Evolutionary conservation across 2,113 vertebrate genomes (phyloP).

Genomic region (Chloropsis cyanopogon): DNA sequence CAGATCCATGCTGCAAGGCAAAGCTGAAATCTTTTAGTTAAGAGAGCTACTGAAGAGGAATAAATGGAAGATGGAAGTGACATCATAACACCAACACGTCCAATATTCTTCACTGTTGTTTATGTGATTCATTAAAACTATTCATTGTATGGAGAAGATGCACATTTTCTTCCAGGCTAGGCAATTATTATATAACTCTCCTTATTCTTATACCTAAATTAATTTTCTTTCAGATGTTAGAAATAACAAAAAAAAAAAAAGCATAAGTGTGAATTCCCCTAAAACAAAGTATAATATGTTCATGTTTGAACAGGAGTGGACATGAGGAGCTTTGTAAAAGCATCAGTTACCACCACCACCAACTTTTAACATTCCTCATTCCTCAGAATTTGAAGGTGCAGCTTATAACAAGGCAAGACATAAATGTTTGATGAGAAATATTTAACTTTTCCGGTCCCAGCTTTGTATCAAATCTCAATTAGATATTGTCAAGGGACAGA

Average conservation of each 20-base stretch:
- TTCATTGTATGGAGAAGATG: not conserved
- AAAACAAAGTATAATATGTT: not conserved
- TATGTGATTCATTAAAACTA: not conserved
- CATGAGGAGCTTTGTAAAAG: not conserved
- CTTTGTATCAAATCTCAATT: not conserved
- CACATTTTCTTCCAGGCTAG: not conserved
- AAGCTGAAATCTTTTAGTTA: conserved; percentile 26
- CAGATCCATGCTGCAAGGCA: conserved; percentile 27
- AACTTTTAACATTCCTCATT: not conserved
- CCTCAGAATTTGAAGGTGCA: not conserved
- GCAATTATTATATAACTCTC: not conserved
- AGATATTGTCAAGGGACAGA: not conserved
- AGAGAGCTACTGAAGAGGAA: not conserved
- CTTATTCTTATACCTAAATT: not conserved
- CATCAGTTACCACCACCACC: not conserved
- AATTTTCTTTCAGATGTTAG: not conserved
- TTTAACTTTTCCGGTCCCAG: not conserved
- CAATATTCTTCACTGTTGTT: not conserved
- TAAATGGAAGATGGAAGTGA: not conserved
- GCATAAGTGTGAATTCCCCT: not conserved
- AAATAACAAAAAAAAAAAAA: not conserved
- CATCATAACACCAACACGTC: not conserved
- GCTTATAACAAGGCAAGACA: not conserved
- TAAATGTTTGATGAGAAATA: not conserved
- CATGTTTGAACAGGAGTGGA: not conserved